phyloP scores from a whole-genome alignment of 2,797 vertebrate genomes.

The Acropternis orthonyx region DNA sequence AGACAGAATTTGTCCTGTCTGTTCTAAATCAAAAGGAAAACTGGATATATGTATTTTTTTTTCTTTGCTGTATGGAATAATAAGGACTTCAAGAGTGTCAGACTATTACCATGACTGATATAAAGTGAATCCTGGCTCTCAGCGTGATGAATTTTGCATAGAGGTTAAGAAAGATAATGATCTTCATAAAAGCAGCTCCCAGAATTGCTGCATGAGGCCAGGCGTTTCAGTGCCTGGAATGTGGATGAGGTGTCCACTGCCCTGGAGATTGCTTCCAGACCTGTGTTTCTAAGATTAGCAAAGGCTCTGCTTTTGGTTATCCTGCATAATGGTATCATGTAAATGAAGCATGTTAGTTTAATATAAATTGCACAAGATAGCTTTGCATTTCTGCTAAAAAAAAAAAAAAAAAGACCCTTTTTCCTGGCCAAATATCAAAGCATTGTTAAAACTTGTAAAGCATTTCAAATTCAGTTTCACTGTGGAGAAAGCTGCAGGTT shows the following conservation, averaged over 20 bases:
- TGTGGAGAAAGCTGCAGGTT: background rate
- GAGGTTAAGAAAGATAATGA: slow-evolving; percentile 51
- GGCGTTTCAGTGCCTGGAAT: slow-evolving; percentile 17
- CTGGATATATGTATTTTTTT: background rate
- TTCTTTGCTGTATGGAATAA: background rate
- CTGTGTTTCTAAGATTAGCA: background rate
- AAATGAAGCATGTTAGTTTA: background rate
- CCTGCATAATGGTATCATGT: background rate
- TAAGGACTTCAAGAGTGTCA: background rate
- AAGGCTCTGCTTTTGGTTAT: slow-evolving; percentile 8
- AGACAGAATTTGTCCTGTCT: background rate
- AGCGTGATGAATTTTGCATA: slow-evolving; percentile 26
- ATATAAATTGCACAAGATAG: background rate
- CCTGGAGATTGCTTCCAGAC: slow-evolving; percentile 23
- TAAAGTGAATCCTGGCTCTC: slow-evolving; percentile 9
- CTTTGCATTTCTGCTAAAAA: background rate
- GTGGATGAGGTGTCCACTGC: slow-evolving; percentile 27
- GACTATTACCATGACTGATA: background rate
- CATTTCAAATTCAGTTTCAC: background rate
- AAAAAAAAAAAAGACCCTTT: background rate
- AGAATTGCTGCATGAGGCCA: background rate
- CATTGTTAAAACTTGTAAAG: background rate
- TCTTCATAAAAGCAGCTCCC: slow-evolving; percentile 19
- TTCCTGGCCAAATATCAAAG: background rate
- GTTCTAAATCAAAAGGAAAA: background rate